Evolutionary conservation across 2,888 invertebrate genomes (phyloP).

Genomic region (Sinopyrophorus schimmeli): DNA sequence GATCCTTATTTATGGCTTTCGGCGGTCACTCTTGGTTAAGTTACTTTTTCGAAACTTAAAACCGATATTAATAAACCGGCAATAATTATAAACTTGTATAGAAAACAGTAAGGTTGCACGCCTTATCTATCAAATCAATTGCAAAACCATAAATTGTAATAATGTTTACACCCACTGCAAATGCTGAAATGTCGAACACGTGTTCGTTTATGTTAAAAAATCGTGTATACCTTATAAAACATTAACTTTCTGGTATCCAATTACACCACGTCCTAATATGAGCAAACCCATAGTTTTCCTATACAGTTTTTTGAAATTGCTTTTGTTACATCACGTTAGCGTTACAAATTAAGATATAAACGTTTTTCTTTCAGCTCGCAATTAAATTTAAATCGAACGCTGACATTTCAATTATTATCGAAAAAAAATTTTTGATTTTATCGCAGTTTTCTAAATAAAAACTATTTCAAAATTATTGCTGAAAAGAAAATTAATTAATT

Average conservation of each 20-base stretch:
- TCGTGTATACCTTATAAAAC: slow-evolving; percentile 16
- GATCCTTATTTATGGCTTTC: slow-evolving; percentile 4
- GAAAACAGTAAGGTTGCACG: slow-evolving; percentile 16
- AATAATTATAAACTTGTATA: slow-evolving; percentile 15
- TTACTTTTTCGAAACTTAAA: slow-evolving; percentile 7
- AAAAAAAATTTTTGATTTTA: no score
- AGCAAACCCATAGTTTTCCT: slow-evolving; percentile 3
- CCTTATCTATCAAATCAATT: slow-evolving; percentile 26
- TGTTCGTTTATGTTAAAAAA: slow-evolving; percentile 6
- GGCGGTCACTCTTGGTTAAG: slow-evolving; percentile 3
- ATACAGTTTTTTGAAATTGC: slow-evolving; percentile 7
- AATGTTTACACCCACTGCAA: slow-evolving; percentile 17
- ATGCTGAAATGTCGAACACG: slow-evolving; percentile 21
- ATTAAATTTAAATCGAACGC: no score
- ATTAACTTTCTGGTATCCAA: slow-evolving; percentile 18
- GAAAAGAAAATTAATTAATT: no score
- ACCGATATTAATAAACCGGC: slow-evolving; percentile 4
- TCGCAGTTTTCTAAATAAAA: no score
- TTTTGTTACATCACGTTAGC: background rate
- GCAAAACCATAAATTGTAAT: slow-evolving; percentile 19
- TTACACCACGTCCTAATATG: slow-evolving; percentile 19
- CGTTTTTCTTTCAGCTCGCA: no score
- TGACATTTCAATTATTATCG: no score
- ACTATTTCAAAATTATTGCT: no score
- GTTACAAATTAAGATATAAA: slow-evolving; percentile 15